These are phyloP conservation scores for Turnix velox DNA, from an alignment of 2,113 vertebrate species.

Conservation along the genomic window DNA sequence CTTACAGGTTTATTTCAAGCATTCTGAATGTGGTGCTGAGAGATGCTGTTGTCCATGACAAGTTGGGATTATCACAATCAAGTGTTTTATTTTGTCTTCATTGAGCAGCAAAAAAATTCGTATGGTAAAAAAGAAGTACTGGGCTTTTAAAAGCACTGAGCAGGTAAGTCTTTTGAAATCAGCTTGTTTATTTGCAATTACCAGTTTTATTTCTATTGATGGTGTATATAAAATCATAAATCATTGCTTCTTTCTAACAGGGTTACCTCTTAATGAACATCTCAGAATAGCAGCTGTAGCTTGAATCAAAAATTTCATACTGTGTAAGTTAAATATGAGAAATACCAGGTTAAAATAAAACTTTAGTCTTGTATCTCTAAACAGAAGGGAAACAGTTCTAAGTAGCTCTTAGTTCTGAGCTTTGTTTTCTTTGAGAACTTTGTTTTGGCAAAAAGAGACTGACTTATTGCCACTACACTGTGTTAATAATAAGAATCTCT, in stretches of 20 bases:
- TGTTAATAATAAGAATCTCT: not conserved
- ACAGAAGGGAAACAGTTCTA: not conserved
- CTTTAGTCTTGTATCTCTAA: not conserved
- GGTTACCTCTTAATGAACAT: not conserved
- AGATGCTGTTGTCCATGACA: constrained; percentile 61
- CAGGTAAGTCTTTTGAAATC: constrained; percentile 56
- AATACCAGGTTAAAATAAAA: not conserved
- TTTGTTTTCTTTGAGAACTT: not conserved
- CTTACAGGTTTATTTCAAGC: constrained; percentile 65
- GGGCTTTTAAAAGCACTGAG: constrained; percentile 64
- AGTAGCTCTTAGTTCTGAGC: not conserved
- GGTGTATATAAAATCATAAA: not conserved
- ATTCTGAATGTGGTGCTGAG: constrained; percentile 54
- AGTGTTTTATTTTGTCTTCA: constrained; percentile 63
- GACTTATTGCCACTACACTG: not conserved
- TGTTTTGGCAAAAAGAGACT: not conserved
- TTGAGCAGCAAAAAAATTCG: constrained; percentile 52
- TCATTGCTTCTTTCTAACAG: not conserved
- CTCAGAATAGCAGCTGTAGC: not conserved
- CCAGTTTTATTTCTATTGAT: not conserved
- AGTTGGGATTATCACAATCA: constrained; percentile 68
- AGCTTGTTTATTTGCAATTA: not conserved
- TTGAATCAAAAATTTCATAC: not conserved
- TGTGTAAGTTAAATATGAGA: not conserved
- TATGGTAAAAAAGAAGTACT: constrained; percentile 31